A percentile compares a stretch with the other conserved stretches of the same genome.
phyloP scores from a whole-genome alignment of 2,113 vertebrate genomes.

The Periophthalmus modestus region DNA sequence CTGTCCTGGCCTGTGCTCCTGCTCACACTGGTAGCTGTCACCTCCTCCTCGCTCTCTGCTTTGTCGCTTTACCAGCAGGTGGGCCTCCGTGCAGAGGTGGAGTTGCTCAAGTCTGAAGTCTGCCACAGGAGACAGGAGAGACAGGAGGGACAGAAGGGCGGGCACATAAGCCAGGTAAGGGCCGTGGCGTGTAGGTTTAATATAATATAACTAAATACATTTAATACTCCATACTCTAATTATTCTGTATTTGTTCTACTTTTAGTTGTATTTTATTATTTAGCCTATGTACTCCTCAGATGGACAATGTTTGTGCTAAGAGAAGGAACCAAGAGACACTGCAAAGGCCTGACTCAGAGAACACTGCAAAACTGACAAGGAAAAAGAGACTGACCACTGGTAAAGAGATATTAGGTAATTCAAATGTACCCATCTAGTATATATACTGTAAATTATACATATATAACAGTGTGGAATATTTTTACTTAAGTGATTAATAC shows the following conservation, averaged over 20 bases:
- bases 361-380: conserved; percentile 12
- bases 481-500: neutral
- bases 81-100: conserved; percentile 85
- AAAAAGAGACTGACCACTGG: conserved; percentile 38
- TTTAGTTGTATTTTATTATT: neutral
- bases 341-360: neutral
- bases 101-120: conserved; percentile 76
- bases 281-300: conserved; percentile 35
- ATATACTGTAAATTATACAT: neutral
- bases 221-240: neutral
- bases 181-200: neutral
- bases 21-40: conserved; percentile 79
- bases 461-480: neutral
- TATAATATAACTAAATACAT: neutral
- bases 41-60: conserved; percentile 83
- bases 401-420: conserved; percentile 40
- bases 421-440: neutral
- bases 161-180: conserved; percentile 46
- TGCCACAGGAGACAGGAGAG: conserved; percentile 64
- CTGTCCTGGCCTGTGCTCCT: conserved; percentile 73
- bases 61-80: conserved; percentile 83
- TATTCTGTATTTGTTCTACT: neutral
- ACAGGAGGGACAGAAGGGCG: conserved; percentile 42
- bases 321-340: conserved; percentile 24
- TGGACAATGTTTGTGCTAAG: conserved; percentile 21